phyloP scores from a whole-genome alignment of 1,140 invertebrate genomes.

The Trichogramma pretiosum region DNA sequence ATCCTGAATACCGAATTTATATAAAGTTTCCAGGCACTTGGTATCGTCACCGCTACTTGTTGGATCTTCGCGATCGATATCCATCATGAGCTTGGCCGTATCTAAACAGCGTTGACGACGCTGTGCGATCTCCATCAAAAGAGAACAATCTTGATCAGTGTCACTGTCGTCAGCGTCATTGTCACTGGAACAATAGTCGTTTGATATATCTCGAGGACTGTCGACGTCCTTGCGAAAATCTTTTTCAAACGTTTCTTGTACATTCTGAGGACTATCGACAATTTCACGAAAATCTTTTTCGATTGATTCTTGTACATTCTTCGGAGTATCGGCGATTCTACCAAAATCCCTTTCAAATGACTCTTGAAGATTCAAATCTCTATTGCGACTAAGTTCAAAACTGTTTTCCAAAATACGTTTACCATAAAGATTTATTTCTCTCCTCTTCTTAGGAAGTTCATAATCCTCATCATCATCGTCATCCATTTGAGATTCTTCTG shows the following conservation, averaged over 20 bases:
- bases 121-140: constrained; percentile 25
- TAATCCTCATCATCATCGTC: neutral
- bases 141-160: constrained; percentile 20
- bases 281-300: too few species aligned
- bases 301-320: too few species aligned
- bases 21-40: constrained; percentile 5
- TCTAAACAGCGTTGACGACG: constrained; percentile 29
- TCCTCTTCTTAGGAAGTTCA: neutral
- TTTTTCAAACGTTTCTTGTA: neutral
- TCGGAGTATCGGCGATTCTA: too few species aligned
- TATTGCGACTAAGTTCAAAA: too few species aligned
- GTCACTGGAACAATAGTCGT: neutral
- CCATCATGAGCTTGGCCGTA: constrained; percentile 27
- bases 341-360: too few species aligned
- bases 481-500: too few species aligned
- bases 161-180: neutral
- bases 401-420: neutral
- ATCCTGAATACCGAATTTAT: constrained; percentile 13
- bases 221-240: neutral
- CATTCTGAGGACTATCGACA: too few species aligned
- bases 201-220: neutral
- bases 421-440: neutral
- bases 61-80: constrained; percentile 24
- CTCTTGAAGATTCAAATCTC: too few species aligned
- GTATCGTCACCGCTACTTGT: neutral